Evolutionary conservation across 2,797 vertebrate species (phyloP).

Genomic region (Tokudaia tokunoshimensis): DNA sequence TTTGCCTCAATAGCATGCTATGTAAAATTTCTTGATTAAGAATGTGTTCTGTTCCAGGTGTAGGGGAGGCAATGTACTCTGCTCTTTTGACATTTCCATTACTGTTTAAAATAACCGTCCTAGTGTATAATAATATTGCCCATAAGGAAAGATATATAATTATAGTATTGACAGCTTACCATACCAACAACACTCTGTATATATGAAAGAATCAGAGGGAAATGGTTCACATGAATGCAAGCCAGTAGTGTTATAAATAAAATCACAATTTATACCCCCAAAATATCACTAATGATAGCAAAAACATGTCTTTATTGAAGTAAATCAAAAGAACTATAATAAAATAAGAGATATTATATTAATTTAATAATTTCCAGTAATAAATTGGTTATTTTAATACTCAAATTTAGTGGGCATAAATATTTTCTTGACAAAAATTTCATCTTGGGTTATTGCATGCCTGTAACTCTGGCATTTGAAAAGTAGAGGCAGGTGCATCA

Average conservation of each 20-base stretch:
- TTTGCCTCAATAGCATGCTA: not conserved
- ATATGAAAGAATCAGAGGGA: not conserved
- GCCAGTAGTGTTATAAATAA: not conserved
- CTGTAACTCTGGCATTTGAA: not conserved
- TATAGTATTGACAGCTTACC: not conserved
- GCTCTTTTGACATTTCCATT: conserved; percentile 24
- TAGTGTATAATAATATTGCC: not conserved
- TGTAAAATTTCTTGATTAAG: not conserved
- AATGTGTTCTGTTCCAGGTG: not conserved
- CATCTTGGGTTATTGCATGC: not conserved
- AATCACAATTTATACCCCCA: not conserved
- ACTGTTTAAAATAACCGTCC: not conserved
- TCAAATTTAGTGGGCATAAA: not conserved
- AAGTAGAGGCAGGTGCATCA: not conserved
- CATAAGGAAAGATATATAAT: not conserved
- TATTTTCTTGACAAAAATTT: not conserved
- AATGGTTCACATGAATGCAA: not conserved
- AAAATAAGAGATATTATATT: not conserved
- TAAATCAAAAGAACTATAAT: not conserved
- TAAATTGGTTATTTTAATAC: not conserved
- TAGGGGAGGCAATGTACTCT: not conserved
- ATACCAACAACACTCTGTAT: not conserved
- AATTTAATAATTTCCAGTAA: not conserved
- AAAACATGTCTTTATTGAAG: not conserved
- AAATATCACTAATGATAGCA: not conserved